Percentiles rank a stretch among this genome's conserved stretches.
Conservation (phyloP, 2,888 invertebrate species). For the Invenusta paracnida region DNA sequence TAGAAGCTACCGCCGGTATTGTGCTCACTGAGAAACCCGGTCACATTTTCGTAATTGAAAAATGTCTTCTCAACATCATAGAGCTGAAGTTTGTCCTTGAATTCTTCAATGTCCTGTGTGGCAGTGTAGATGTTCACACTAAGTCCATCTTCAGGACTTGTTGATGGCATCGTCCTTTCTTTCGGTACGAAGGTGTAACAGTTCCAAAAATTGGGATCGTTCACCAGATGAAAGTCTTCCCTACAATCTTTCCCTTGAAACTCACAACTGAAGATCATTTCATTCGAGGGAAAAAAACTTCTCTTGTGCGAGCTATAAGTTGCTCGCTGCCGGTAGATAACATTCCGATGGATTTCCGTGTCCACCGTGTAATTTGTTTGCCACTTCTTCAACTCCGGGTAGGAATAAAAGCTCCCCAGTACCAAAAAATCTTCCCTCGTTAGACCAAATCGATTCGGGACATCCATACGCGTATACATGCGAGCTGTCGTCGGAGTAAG, state of each 20-base stretch:
- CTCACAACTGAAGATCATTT: background rate
- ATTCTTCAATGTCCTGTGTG: background rate
- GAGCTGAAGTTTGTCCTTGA: background rate
- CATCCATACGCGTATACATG: background rate
- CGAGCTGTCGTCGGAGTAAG: background rate
- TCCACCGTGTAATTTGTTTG: background rate
- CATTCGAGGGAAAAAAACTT: slow-evolving; percentile 1
- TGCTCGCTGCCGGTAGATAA: background rate
- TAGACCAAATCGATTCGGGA: background rate
- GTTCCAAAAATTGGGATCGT: background rate
- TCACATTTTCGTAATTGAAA: background rate
- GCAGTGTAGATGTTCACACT: background rate
- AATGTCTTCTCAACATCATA: background rate
- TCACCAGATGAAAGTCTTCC: background rate
- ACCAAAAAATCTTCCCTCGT: slow-evolving; percentile 1
- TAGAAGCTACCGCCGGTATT: background rate
- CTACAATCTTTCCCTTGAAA: background rate
- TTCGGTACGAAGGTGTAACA: background rate
- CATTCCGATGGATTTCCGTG: background rate
- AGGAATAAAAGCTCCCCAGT: background rate
- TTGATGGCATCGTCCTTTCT: background rate
- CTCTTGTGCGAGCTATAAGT: background rate
- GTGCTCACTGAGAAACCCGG: background rate
- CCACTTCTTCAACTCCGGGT: background rate
- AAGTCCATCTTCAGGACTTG: background rate